phyloP scores from a whole-genome alignment of 1,140 invertebrate genomes.

The Macrobrachium nipponense region DNA sequence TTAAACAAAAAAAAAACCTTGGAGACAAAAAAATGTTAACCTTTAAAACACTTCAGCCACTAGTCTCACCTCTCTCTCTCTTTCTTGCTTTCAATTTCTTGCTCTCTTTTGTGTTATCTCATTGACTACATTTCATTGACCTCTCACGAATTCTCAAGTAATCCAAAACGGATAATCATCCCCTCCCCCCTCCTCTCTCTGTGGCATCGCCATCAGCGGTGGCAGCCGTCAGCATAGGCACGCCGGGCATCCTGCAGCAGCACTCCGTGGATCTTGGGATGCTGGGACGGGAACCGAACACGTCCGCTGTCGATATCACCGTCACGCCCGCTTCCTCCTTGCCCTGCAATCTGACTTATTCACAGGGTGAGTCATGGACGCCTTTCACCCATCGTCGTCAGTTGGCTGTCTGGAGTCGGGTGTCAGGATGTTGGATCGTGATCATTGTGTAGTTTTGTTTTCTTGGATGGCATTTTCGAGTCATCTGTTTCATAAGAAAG shows the following conservation, averaged over 20 bases:
- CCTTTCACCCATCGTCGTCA: no score
- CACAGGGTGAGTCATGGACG: conserved; percentile 45
- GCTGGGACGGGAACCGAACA: conserved; percentile 52
- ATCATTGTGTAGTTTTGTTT: not conserved
- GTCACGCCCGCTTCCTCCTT: conserved; percentile 52
- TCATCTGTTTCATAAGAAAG: no score
- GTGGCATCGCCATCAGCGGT: not conserved
- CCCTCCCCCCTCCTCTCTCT: not conserved
- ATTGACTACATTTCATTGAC: not conserved
- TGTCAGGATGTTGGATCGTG: not conserved
- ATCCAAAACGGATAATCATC: no score
- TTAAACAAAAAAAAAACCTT: no score
- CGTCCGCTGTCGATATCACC: conserved; percentile 35
- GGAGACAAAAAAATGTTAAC: not conserved
- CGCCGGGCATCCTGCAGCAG: conserved; percentile 47
- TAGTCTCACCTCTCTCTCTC: not conserved
- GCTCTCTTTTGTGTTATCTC: not conserved
- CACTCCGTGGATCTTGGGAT: conserved; percentile 63
- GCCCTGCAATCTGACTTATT: conserved; percentile 53
- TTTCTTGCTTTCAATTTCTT: not conserved
- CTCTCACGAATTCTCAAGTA: not conserved
- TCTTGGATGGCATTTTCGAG: not conserved
- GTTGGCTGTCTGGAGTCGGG: not conserved
- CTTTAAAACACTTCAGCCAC: not conserved
- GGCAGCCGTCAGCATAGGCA: conserved; percentile 14